Conservation (phyloP, 2,888 invertebrate genomes). For the Drosophila affinis region DNA sequence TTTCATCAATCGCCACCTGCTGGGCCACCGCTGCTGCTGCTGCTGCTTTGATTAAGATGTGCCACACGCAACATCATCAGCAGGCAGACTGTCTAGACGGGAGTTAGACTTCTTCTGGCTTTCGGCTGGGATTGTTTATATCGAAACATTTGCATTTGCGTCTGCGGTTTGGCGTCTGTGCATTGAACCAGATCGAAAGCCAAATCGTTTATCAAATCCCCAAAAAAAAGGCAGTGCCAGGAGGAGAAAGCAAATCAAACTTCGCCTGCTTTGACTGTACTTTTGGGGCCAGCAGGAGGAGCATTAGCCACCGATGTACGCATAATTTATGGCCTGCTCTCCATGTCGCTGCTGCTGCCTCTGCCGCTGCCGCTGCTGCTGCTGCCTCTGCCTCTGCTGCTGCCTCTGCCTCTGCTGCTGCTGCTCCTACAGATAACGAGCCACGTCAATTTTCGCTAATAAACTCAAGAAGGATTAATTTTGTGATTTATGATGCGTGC, state of each 20-base stretch:
- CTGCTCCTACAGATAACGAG: constrained; percentile 66
- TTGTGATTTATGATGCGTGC: constrained; percentile 80
- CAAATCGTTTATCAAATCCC: constrained; percentile 36
- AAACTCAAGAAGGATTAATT: constrained; percentile 83
- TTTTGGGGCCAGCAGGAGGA: constrained; percentile 23
- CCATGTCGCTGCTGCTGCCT: not conserved
- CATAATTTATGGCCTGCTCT: constrained; percentile 70
- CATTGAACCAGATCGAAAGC: constrained; percentile 60
- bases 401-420: not conserved
- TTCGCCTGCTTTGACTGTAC: constrained; percentile 11
- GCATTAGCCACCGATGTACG: constrained; percentile 44
- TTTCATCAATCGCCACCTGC: constrained; percentile 61
- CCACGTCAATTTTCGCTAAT: constrained; percentile 80
- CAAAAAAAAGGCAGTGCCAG: not conserved
- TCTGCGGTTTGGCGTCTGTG: constrained; percentile 33
- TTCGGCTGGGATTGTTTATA: constrained; percentile 6
- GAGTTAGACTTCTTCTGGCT: constrained; percentile 47
- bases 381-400: not conserved
- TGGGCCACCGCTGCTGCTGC: constrained; percentile 36
- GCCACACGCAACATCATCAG: constrained; percentile 24
- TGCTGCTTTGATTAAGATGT: constrained; percentile 27
- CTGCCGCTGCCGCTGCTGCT: not conserved
- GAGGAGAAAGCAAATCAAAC: constrained; percentile 24
- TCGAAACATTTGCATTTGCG: constrained; percentile 62
- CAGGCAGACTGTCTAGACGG: constrained; percentile 58